These are phyloP conservation scores for Neopipo cinnamomea DNA, from an alignment of 2,113 vertebrate species.

Conservation along the genomic window DNA sequence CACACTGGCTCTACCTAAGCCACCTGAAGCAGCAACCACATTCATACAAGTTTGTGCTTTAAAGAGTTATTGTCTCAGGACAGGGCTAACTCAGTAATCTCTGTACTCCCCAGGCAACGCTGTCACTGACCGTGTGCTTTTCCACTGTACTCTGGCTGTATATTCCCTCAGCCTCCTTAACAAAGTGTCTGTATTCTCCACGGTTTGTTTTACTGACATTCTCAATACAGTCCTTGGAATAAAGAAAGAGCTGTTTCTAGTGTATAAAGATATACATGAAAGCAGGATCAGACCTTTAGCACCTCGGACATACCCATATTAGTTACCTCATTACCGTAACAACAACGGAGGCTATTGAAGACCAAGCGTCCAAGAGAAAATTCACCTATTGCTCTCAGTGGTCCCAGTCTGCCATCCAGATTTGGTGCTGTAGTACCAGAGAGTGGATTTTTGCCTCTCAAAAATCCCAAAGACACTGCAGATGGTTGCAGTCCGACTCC, in stretches of 20 bases:
- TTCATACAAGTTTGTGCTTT: conserved; percentile 62
- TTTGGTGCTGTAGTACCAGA: neutral
- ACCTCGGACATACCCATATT: conserved; percentile 34
- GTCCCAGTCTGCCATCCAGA: neutral
- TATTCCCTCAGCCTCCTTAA: neutral
- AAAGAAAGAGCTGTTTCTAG: conserved; percentile 22
- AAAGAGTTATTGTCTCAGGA: neutral
- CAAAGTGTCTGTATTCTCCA: neutral
- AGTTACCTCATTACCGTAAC: neutral
- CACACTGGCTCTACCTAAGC: neutral
- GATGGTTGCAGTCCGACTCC: neutral
- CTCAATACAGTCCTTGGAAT: neutral
- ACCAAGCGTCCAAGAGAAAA: neutral
- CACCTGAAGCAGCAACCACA: conserved; percentile 3
- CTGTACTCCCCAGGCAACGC: neutral
- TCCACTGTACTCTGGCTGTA: neutral
- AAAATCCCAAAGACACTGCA: neutral
- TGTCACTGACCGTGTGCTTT: neutral
- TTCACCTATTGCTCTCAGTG: neutral
- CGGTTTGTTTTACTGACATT: neutral
- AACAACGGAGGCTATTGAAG: neutral
- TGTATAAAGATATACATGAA: neutral
- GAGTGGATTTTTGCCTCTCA: neutral
- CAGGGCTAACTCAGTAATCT: neutral
- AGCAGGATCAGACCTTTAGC: conserved; percentile 54